Evolutionary conservation across 2,888 invertebrate genomes (phyloP).

Genomic region (Matsumyia berberina): DNA sequence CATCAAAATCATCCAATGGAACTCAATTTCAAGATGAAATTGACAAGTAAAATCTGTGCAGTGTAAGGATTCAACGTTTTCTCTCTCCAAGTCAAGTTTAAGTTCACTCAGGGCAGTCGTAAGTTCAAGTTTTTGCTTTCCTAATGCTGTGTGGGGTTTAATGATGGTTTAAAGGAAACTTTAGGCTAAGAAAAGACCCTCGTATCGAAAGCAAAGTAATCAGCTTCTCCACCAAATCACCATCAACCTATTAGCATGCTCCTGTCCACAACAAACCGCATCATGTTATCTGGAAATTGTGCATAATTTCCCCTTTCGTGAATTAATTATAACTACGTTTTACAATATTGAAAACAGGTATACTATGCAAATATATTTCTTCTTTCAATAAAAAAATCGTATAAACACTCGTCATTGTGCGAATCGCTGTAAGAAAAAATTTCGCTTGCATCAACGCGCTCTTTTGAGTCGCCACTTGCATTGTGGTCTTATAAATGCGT

Average conservation of each 20-base stretch:
- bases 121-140: too few species aligned
- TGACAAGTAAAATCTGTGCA: too few species aligned
- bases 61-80: too few species aligned
- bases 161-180: too few species aligned
- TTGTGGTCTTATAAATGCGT: constrained; percentile 58
- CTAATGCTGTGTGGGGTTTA: too few species aligned
- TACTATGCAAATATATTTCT: constrained; percentile 15
- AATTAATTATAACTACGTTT: constrained; percentile 44
- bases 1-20: too few species aligned
- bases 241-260: not conserved
- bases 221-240: not conserved
- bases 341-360: constrained; percentile 35
- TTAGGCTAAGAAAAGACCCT: too few species aligned
- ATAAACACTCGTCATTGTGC: constrained; percentile 55
- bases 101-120: too few species aligned
- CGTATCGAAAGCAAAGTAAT: too few species aligned
- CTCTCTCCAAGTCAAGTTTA: too few species aligned
- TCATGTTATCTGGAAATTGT: not conserved
- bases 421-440: constrained; percentile 26
- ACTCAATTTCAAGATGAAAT: too few species aligned
- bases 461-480: constrained; percentile 8
- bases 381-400: constrained; percentile 48
- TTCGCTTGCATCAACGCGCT: not conserved
- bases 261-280: not conserved
- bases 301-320: not conserved